Evolutionary conservation across 2,113 vertebrate genomes (phyloP), one percentile per base, ranked within the genome.

Genomic region (Oreotrochilus melanogaster): DNA sequence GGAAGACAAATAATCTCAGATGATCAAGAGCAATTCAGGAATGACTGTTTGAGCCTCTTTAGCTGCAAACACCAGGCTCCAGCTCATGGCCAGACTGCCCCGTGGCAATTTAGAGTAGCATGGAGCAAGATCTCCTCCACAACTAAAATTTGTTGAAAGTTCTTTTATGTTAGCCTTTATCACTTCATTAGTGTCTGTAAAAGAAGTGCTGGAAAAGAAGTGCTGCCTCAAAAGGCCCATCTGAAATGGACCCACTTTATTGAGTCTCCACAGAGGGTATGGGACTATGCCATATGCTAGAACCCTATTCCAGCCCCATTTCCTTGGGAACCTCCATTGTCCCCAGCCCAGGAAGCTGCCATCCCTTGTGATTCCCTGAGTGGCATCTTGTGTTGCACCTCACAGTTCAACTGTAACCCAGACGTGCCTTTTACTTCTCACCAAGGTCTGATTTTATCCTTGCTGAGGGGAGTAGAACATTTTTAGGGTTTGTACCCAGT

Each of bases 311-410:
- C 25, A 81, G 5, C 15, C 11, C 39, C 0, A 3, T 19, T 47
- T 19, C 15, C 42, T 21, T 8, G 5, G 28, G 7, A 61, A 3
- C 6, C 23, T 16, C 18, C 35, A 22, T 11, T 39, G 24, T 2
- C 27, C 14, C 15, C 9, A n/a, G 19, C 28, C 11, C 18, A 14
- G 15, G 35, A 22, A 37, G 6, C 18, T 65, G 22, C 8, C 5
- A 15, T 11, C 17, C 25, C 39, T 80, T 6, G 0, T 1, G 0
- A 15, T 42, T 47, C 24, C 19, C 19, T 81, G 23, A 61, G 11
- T 33, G 48, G 31, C 25, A n/a, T n/a, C 12, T 47, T 18, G 8
- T 1, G 2, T 8, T 37, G 7, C 21, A 70, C 6, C 15, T 78
- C 30, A 69, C 3, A 50, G 43, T 28, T 84, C n/a, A 72, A 11